Evolutionary conservation across 2,797 vertebrate species (phyloP).

Genomic region (Rhodeus uyekii): DNA sequence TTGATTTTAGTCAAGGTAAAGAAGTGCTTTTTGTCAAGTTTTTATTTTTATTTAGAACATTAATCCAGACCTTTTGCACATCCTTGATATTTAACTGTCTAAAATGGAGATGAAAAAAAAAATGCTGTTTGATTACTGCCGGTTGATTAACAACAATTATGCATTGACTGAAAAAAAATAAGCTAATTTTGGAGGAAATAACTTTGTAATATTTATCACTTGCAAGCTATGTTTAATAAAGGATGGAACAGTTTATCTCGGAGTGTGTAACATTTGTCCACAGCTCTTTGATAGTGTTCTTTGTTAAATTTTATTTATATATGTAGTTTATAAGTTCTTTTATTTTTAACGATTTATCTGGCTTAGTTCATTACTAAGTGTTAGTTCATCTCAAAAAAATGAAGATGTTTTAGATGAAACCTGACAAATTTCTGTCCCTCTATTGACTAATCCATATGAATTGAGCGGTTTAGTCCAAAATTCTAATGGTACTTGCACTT

Average conservation of each 20-base stretch:
- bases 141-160: conserved; percentile 86
- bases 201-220: conserved; percentile 99
- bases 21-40: conserved; percentile 62
- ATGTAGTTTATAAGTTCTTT: background rate
- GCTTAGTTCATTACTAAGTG: too few relatives aligned
- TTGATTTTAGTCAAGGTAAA: conserved; percentile 63
- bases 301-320: background rate
- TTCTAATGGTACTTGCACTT: background rate
- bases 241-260: conserved; percentile 93
- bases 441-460: background rate
- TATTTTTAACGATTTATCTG: background rate
- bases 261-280: conserved; percentile 53
- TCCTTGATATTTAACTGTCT: conserved; percentile 92
- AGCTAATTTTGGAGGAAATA: conserved; percentile 98
- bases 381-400: too few relatives aligned
- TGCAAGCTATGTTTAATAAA: conserved; percentile 99
- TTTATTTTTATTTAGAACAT: conserved; percentile 74
- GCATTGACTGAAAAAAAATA: conserved; percentile 90
- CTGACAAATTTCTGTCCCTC: background rate
- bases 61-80: conserved; percentile 92
- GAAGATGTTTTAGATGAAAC: too few relatives aligned
- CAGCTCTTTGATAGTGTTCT: background rate
- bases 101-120: conserved; percentile 79
- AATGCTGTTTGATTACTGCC: conserved; percentile 92
- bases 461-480: background rate